Conservation (phyloP, 2,888 invertebrate species). For the Dryobota labecula region DNA sequence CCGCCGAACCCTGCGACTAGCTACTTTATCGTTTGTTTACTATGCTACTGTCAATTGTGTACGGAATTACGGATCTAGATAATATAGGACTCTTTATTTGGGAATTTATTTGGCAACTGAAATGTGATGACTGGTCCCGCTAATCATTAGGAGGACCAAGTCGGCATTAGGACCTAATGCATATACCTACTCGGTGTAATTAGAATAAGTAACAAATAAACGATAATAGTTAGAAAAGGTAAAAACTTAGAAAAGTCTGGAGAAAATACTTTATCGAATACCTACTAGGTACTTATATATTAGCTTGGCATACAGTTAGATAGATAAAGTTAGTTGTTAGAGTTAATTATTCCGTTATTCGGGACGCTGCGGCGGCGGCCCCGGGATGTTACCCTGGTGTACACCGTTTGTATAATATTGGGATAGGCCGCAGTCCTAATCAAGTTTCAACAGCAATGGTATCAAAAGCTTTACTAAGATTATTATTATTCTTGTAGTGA, state of each 20-base stretch:
- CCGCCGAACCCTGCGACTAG: constrained; percentile 49
- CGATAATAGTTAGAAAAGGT: not conserved
- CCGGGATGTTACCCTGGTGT: not conserved
- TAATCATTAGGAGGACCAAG: too few relatives aligned
- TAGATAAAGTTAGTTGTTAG: not conserved
- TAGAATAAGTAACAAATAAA: constrained; percentile 3
- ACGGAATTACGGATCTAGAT: constrained; percentile 1
- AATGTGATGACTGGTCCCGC: not conserved
- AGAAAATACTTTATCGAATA: not conserved
- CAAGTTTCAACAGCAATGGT: not conserved
- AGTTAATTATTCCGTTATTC: not conserved
- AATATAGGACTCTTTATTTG: not conserved
- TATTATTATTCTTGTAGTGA: not conserved
- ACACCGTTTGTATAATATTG: not conserved
- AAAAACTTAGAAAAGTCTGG: not conserved
- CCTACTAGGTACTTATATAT: not conserved
- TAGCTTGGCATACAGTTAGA: not conserved
- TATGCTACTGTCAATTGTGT: constrained; percentile 26
- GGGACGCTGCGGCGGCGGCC: not conserved
- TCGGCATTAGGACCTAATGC: too few relatives aligned
- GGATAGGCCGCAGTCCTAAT: not conserved
- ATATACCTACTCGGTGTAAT: not conserved
- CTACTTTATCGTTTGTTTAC: constrained; percentile 46
- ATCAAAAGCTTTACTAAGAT: constrained; percentile 11
- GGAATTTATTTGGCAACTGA: not conserved